Conservation (phyloP, 2,797 vertebrate species). For the Selene dorsalis region DNA sequence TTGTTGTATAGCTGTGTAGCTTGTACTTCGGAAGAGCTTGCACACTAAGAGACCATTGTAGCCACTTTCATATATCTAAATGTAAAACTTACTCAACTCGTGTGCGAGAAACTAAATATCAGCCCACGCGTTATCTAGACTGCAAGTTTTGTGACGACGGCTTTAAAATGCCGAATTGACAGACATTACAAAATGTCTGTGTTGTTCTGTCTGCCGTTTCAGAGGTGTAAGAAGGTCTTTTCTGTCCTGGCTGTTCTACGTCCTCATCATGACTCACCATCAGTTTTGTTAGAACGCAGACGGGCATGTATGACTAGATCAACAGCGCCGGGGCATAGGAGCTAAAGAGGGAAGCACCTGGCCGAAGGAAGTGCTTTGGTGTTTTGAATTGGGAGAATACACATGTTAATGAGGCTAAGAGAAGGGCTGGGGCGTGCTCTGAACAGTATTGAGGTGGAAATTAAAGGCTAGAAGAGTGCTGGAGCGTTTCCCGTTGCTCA, state of each 20-base stretch:
- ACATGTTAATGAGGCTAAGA: slow-evolving; percentile 80
- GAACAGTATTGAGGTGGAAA: slow-evolving; percentile 80
- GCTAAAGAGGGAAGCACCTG: slow-evolving; percentile 80
- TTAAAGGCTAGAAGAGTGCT: slow-evolving; percentile 77
- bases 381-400: slow-evolving; percentile 76
- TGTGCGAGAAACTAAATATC: background rate
- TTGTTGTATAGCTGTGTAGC: background rate
- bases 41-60: background rate
- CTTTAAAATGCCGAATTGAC: slow-evolving; percentile 9
- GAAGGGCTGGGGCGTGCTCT: slow-evolving; percentile 72
- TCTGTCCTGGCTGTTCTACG: slow-evolving; percentile 40
- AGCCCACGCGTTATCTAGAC: background rate
- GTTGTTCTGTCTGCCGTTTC: slow-evolving; percentile 41
- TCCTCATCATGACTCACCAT: slow-evolving; percentile 72
- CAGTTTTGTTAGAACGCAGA: slow-evolving; percentile 61
- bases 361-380: slow-evolving; percentile 75
- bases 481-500: slow-evolving; percentile 81
- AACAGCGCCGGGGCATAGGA: slow-evolving; percentile 56
- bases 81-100: background rate
- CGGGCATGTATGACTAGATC: slow-evolving; percentile 65
- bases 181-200: slow-evolving; percentile 57
- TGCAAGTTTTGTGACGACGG: slow-evolving; percentile 24
- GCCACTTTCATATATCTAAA: background rate
- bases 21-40: background rate
- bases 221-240: slow-evolving; percentile 59